Evolutionary conservation across 2,113 vertebrate species (phyloP).

Genomic region (Poecile atricapillus): DNA sequence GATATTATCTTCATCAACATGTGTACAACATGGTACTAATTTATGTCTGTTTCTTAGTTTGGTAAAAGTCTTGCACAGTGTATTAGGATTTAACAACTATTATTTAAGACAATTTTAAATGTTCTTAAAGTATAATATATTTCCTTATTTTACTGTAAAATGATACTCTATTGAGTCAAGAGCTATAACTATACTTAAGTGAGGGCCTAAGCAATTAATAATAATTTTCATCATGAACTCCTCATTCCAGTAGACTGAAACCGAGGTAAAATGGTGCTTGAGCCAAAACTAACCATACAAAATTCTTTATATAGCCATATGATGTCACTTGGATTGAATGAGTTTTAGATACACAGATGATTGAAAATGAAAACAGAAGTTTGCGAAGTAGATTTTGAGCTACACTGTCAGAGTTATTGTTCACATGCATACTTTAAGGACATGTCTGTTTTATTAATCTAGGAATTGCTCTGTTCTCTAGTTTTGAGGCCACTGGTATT

Average conservation of each 20-base stretch:
- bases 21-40: conserved; percentile 62
- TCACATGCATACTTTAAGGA: not conserved
- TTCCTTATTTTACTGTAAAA: conserved; percentile 35
- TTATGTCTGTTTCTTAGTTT: conserved; percentile 42
- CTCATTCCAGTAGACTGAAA: not conserved
- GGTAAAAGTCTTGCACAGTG: conserved; percentile 40
- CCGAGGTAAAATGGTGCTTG: not conserved
- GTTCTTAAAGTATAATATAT: not conserved
- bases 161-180: not conserved
- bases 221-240: not conserved
- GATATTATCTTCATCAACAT: conserved; percentile 52
- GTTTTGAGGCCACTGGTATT: not conserved
- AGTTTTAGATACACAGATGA: not conserved
- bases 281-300: not conserved
- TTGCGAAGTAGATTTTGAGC: not conserved
- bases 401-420: not conserved
- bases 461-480: not conserved
- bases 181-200: not conserved
- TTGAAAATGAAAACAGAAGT: not conserved
- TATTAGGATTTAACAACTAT: conserved; percentile 33
- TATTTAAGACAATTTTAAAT: conserved; percentile 49
- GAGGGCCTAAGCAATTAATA: not conserved
- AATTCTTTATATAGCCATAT: not conserved
- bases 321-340: not conserved
- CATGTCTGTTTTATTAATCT: not conserved